Evolutionary conservation across 1,140 invertebrate species (phyloP), one percentile per base, ranked within the genome.

Genomic region (Heliconius himera): DNA sequence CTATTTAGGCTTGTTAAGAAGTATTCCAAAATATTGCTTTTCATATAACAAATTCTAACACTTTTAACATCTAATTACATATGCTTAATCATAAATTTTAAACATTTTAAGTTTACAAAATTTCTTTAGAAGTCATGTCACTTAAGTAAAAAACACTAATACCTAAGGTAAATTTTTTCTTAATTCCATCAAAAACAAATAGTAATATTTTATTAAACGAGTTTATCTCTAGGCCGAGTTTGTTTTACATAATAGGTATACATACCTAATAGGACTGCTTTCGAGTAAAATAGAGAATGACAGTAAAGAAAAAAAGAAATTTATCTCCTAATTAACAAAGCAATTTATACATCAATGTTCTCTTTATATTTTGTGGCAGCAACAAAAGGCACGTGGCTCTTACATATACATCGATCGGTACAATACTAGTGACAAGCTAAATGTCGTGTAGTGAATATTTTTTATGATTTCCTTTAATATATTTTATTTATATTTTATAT

Each of bases 21-120:
- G n/a, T 60, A 22, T 60, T 60, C n/a, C 9, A n/a, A 60, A 60
- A 60, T 60, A 26, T 60, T 60, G 56, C 56, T 26, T 60, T 54
- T 60, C 4, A 60, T 11, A 60, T 60, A 60, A 22, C 56, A 60
- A 22, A 60, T n/a, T 60, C 20, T 22, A 16, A 16, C 56, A 60
- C 26, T 8, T 60, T 22, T 26, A 26, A 60, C 22, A 60, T n/a
- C n/a, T 60, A 1, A n/a, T 60, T n/a, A 26, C 56, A 60, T 11
- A 9, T 22, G 13, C 13, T 46, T 46, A 46, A 16, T 46, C 41
- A 16, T 46, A 46, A 16, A 16, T 46, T 16, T 46, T 4, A 46
- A 46, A 46, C 41, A 0, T 46, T 46, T 16, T 1, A 46, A 16
- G 3, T 4, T 46, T 46, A 46, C 41, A 46, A 46, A 36, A 46